Base-by-base conservation (phyloP, 2,888 invertebrate species). In the Chymomyza caudatula region DNA sequence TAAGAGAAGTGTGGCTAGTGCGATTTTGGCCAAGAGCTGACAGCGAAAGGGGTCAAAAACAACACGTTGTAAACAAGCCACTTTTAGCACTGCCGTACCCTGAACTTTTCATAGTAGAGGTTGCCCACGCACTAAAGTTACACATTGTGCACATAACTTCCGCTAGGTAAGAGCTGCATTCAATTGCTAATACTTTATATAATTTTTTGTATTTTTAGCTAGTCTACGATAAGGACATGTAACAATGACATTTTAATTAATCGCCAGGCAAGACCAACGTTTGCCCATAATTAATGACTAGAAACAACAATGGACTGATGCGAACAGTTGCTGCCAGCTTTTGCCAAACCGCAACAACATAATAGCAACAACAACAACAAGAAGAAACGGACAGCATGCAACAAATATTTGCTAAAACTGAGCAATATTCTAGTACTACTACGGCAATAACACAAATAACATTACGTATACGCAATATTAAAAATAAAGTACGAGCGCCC, bases 281-380 rank as follows among this genome's bases (percentile, higher is more conserved):
- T 60, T 22, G 43, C 44, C n/a, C 37, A 54, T 63, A 60, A 60
- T 47, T 15, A 15, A 47, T 47, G 23, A 51, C 68, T 64, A 72
- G 67, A 67, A 71, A 77, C 67, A 85, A 85, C 82, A 86, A 83
- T 78, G 85, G 82, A 84, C 79, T 86, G 82, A 83, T 86, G 86
- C 85, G 77, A 83, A 86, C 82, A 83, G 82, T 86, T 83, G 80
- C 76, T 60, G 77, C 69, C 69, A 65, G 85, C 83, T 86, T 72
- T 84, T 81, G 80, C 80, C 80, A 82, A 83, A 71, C 5, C 6
- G 49, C 29, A 22, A 25, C 58, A 47, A 55, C 60, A 57, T 42
- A 54, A 20, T 25, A 63, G 25, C 59, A 67, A 44, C 58, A 68
- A 69, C 63, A 71, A 66, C 17, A 65, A 58, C 42, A 63, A 56